These are phyloP conservation scores for Neomonachus schauinslandi DNA, from an alignment of 2,113 vertebrate species.

Conservation along the genomic window DNA sequence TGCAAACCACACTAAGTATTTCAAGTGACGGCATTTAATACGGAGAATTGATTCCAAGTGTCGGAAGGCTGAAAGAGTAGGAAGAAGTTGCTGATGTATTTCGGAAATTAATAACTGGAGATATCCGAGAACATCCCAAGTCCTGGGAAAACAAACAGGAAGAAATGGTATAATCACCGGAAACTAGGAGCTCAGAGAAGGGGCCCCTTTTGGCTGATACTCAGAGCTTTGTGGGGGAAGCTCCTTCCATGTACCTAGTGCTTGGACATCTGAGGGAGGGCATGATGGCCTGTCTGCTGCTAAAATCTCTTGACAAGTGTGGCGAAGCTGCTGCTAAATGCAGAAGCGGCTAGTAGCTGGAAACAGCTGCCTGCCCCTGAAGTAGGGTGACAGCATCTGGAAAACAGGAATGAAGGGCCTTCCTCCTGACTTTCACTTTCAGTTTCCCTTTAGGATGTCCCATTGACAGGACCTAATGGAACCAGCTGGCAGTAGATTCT, in stretches of 20 bases:
- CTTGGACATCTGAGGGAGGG: neutral
- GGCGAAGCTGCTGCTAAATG: neutral
- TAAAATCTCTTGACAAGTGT: neutral
- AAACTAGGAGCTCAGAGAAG: neutral
- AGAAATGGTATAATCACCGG: neutral
- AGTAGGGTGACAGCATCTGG: neutral
- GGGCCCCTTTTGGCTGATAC: neutral
- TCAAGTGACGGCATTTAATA: neutral
- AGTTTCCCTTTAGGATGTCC: neutral
- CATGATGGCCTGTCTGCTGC: neutral
- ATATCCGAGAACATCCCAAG: neutral
- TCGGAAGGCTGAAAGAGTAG: neutral
- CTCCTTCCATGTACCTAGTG: neutral
- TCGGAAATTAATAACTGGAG: neutral
- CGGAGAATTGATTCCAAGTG: neutral
- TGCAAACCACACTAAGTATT: neutral
- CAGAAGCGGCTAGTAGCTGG: neutral
- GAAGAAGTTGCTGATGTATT: neutral
- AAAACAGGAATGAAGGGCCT: neutral
- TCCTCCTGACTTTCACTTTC: neutral
- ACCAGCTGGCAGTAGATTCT: neutral
- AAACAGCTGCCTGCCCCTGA: neutral
- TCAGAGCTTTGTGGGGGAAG: neutral
- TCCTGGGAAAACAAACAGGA: neutral
- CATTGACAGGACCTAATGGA: neutral